Evolutionary conservation across 2,888 invertebrate genomes (phyloP).

Genomic region (Eurytoma adleriae): DNA sequence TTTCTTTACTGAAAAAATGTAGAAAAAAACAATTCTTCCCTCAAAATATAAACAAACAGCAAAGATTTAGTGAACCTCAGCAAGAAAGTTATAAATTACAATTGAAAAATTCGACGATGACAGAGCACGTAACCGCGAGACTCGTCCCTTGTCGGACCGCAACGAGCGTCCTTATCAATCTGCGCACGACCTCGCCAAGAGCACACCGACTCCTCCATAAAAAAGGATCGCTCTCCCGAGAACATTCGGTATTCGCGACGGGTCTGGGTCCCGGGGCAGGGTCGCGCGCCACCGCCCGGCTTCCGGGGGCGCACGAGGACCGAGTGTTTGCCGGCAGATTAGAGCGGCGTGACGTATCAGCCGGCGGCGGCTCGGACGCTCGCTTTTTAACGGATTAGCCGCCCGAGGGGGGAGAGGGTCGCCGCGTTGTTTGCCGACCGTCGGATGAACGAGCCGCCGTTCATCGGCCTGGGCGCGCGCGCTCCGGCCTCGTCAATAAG

Average conservation of each 20-base stretch:
- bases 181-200: too few species aligned
- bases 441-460: not conserved
- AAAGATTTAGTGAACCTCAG: too few species aligned
- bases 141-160: too few species aligned
- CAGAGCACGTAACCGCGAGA: too few species aligned
- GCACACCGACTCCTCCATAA: too few species aligned
- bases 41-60: too few species aligned
- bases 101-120: too few species aligned
- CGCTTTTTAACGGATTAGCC: conserved; percentile 50
- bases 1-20: too few species aligned
- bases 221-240: too few species aligned
- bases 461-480: not conserved
- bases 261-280: not conserved
- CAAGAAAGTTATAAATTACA: too few species aligned
- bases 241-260: not conserved
- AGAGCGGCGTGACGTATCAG: conserved; percentile 32
- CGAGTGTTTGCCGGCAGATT: conserved; percentile 54
- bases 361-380: not conserved
- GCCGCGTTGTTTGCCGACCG: conserved; percentile 6
- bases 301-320: conserved; percentile 5
- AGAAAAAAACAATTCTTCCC: too few species aligned
- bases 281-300: not conserved
- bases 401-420: not conserved
- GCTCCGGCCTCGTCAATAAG: not conserved
- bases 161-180: too few species aligned